Evolutionary conservation across 2,113 vertebrate genomes (phyloP), one percentile per base, ranked within the genome.

Genomic region (Pleuronectes platessa): DNA sequence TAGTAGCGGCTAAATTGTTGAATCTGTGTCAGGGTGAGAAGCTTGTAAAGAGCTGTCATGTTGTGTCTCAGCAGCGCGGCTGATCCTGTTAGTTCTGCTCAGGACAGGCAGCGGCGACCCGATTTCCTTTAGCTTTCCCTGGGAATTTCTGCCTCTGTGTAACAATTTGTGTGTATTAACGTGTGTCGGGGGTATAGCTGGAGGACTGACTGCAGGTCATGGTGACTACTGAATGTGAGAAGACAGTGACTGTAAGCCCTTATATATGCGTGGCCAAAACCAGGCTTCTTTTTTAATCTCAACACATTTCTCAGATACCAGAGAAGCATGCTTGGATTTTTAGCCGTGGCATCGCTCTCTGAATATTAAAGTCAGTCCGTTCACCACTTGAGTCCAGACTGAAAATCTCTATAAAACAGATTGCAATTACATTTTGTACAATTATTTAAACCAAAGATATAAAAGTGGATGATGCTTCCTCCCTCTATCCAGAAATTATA

Each of bases 51-150:
- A 74, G 74, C 74, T 55, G 76, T 71, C 88, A 63, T 74, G 86
- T 74, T 71, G 71, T 49, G 72, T 69, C 75, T 71, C 74, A 76
- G 87, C 85, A 72, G 78, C 63, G 78, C 67, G 35, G 72, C 68
- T 85, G 61, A 89, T 90, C 78, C 87, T 86, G 78, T 89, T 89
- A 82, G 86, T 84, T 88, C 79, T 83, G 87, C 85, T 83, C n/a
- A 78, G 73, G 77, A 81, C 72, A 70, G 14, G 47, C 71, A 73
- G 64, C 18, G 17, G 45, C 64, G 58, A 35, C 13, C 68, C 35
- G 31, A 59, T 83, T 87, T 65, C 49, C 71, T 18, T 20, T 60
- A 47, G 64, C 17, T 68, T 71, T 26, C 62, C 58, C 54, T 35
- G 61, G 24, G 62, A 71, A 66, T 68, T 47, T 62, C 45, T 21